Evolutionary conservation across 1,140 invertebrate genomes (phyloP).

Genomic region (Portunus trituberculatus): DNA sequence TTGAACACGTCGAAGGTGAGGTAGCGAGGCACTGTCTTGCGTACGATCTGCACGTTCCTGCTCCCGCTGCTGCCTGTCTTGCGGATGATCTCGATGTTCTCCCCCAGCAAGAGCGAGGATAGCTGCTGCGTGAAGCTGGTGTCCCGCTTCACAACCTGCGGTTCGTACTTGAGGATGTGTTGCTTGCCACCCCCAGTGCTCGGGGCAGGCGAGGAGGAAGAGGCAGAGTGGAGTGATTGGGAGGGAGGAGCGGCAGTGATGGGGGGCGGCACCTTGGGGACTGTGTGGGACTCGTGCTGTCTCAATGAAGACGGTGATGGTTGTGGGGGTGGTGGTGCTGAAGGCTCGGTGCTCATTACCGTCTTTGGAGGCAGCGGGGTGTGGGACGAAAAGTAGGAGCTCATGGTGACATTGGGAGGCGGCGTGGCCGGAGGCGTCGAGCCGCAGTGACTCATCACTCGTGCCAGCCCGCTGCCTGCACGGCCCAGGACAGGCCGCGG

Average conservation of each 20-base stretch:
- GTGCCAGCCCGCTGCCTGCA: constrained; percentile 37
- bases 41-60: constrained; percentile 76
- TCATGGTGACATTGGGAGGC: constrained; percentile 56
- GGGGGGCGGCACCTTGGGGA: background rate
- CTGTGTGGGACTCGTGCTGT: background rate
- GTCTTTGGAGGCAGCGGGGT: background rate
- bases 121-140: constrained; percentile 77
- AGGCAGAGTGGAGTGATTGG: background rate
- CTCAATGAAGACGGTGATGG: background rate
- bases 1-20: constrained; percentile 92
- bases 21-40: constrained; percentile 84
- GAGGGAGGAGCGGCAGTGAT: background rate
- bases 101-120: constrained; percentile 78
- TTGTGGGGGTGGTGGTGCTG: constrained; percentile 30
- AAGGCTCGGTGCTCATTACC: background rate
- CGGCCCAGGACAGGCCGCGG: background rate
- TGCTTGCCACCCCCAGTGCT: background rate
- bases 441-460: constrained; percentile 54
- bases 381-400: constrained; percentile 64
- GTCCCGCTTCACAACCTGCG: constrained; percentile 74
- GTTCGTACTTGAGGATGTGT: constrained; percentile 66
- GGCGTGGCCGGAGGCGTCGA: constrained; percentile 66
- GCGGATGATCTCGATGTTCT: constrained; percentile 79
- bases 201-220: background rate
- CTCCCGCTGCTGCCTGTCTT: constrained; percentile 69